Evolutionary conservation across 2,888 invertebrate species (phyloP).

Genomic region (Drosophila sordidula): DNA sequence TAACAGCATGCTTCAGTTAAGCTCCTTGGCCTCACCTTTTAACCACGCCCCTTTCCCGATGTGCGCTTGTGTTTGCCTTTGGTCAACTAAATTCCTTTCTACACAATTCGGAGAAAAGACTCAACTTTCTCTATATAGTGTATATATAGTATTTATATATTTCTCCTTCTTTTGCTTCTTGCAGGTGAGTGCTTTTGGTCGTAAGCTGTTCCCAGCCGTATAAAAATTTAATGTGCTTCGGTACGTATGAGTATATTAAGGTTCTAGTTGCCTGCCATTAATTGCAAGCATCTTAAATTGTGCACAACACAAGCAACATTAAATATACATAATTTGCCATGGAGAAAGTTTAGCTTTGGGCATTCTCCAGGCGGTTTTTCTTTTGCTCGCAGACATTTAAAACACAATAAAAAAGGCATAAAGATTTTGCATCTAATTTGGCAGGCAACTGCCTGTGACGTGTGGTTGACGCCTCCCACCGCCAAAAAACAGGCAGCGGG

Average conservation of each 20-base stretch:
- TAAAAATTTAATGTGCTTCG: conserved; percentile 37
- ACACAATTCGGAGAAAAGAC: conserved; percentile 8
- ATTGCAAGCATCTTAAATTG: conserved; percentile 50
- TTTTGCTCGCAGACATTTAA: conserved; percentile 25
- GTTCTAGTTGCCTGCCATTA: conserved; percentile 38
- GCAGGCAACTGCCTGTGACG: conserved; percentile 38
- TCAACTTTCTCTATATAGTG: conserved; percentile 24
- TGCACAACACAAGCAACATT: conserved; percentile 23
- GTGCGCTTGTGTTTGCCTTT: conserved; percentile 1
- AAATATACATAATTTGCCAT: conserved; percentile 37
- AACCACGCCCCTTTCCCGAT: conserved; percentile 7
- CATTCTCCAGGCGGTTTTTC: background rate
- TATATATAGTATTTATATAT: conserved; percentile 16
- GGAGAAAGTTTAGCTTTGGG: conserved; percentile 3
- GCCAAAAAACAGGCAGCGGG: conserved; percentile 2
- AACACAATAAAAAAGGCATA: conserved; percentile 53
- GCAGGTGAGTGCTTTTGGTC: conserved; percentile 67
- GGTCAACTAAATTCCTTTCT: conserved; percentile 32
- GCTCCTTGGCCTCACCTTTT: conserved; percentile 17
- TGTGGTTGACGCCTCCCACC: conserved; percentile 24
- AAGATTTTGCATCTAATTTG: conserved; percentile 40
- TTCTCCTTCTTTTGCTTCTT: conserved; percentile 41
- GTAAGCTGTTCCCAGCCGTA: conserved; percentile 25
- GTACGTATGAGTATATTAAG: conserved; percentile 67
- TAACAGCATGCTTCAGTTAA: conserved; percentile 55